Conservation (phyloP, 2,113 vertebrate species). For the Pseudorasbora parva region DNA sequence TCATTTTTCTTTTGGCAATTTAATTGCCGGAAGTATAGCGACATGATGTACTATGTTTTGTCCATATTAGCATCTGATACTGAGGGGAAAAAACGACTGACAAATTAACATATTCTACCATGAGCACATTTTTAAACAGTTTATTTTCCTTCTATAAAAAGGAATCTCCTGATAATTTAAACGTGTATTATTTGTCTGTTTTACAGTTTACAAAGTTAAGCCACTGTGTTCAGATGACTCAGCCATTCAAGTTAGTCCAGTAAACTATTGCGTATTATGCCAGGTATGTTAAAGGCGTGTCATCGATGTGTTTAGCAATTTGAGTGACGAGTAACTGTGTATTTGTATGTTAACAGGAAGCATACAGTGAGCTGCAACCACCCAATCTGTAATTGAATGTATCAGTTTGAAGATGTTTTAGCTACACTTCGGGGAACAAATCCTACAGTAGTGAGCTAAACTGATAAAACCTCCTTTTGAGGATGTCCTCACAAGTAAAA, state of each 20-base stretch:
- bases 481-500: neutral
- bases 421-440: neutral
- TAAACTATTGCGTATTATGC: neutral
- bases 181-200: too few relatives aligned
- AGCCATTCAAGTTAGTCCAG: too few relatives aligned
- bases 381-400: neutral
- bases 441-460: neutral
- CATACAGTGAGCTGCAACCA: neutral
- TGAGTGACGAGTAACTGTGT: neutral
- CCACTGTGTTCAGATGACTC: too few relatives aligned
- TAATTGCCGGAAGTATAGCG: neutral
- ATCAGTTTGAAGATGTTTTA: neutral
- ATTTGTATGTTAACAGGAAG: neutral
- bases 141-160: too few relatives aligned
- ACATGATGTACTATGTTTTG: neutral
- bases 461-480: neutral
- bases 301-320: neutral
- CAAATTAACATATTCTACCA: too few relatives aligned
- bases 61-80: neutral
- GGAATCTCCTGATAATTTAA: too few relatives aligned
- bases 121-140: too few relatives aligned
- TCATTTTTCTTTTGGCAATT: too few relatives aligned
- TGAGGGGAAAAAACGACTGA: neutral
- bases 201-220: too few relatives aligned
- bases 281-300: neutral